phyloP scores from a whole-genome alignment of 2,113 vertebrate species.

The Origma solitaria region DNA sequence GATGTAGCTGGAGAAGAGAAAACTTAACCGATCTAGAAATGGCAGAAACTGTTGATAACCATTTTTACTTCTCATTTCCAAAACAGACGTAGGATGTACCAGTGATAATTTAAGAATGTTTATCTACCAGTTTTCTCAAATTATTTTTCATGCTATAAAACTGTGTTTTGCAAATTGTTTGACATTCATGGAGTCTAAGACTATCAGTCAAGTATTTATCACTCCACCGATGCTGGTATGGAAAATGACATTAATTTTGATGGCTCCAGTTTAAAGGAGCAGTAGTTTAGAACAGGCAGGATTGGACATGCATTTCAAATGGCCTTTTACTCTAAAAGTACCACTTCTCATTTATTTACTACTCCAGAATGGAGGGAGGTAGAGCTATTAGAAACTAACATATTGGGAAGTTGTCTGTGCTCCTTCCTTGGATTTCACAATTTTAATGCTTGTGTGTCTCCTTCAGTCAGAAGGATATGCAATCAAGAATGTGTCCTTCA shows the following conservation, averaged over 20 bases:
- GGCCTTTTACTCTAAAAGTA: neutral
- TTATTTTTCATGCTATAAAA: neutral
- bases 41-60: neutral
- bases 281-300: neutral
- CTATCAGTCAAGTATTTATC: neutral
- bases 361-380: neutral
- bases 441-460: neutral
- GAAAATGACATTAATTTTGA: neutral
- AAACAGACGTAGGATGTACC: neutral
- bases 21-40: neutral
- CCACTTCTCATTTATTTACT: neutral
- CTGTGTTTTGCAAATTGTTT: neutral
- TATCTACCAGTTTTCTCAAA: neutral
- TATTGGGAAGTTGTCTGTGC: neutral
- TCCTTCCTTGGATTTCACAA: neutral
- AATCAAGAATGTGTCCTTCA: neutral
- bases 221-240: neutral
- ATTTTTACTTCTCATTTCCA: neutral
- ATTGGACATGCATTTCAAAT: neutral
- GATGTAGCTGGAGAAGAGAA: neutral
- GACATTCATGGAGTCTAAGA: neutral
- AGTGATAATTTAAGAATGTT: neutral
- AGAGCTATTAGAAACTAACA: neutral
- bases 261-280: neutral
- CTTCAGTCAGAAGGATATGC: neutral